These are phyloP conservation scores for Tachysurus vachellii DNA, from an alignment of 2,113 vertebrate species.

Conservation along the genomic window DNA sequence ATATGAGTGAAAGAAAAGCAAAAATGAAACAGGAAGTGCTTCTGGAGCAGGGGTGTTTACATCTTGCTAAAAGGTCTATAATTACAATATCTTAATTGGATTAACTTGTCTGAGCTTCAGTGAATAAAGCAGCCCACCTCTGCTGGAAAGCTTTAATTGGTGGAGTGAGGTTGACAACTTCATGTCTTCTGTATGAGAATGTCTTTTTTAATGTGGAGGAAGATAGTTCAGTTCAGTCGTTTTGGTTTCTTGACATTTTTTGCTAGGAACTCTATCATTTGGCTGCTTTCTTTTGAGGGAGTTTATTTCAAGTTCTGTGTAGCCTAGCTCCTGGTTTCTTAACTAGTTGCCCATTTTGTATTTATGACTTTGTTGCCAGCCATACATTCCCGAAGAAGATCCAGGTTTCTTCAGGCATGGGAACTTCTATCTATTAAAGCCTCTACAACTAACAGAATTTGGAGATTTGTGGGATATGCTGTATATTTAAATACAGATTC, in stretches of 20 bases:
- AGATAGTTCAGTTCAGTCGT: constrained; percentile 7
- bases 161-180: neutral
- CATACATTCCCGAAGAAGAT: neutral
- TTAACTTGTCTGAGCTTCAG: no score
- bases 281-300: neutral
- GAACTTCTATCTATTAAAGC: constrained; percentile 20
- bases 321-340: no score
- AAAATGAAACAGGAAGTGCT: no score
- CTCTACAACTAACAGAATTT: neutral
- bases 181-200: neutral
- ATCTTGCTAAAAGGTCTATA: no score
- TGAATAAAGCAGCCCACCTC: no score
- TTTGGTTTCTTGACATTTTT: constrained; percentile 32
- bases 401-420: constrained; percentile 23
- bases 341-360: no score
- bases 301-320: constrained; percentile 10
- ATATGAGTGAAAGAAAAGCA: no score
- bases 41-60: no score
- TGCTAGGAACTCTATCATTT: neutral
- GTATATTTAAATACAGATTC: neutral
- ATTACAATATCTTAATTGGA: no score
- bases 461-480: constrained; percentile 16
- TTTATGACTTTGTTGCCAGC: neutral
- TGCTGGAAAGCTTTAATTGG: no score
- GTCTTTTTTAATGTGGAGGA: neutral